Percentiles rank a stretch among this genome's conserved stretches.
phyloP scores from a whole-genome alignment of 2,797 vertebrate genomes.

The Brachyrhaphis roseni region DNA sequence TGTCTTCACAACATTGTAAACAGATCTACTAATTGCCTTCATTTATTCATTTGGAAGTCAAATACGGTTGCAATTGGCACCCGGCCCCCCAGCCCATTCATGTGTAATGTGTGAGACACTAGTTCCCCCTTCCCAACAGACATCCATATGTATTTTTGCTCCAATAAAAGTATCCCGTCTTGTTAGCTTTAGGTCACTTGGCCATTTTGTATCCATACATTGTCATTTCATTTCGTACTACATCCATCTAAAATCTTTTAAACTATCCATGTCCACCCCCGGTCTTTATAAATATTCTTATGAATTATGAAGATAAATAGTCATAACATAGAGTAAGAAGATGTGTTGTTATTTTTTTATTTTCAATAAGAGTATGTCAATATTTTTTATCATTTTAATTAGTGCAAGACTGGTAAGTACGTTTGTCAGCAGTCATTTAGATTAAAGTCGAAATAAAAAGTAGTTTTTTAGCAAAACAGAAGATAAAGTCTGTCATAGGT shows the following conservation, averaged over 20 bases:
- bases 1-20: slow-evolving; percentile 78
- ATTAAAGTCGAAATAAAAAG: background rate
- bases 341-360: background rate
- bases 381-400: background rate
- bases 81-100: slow-evolving; percentile 72
- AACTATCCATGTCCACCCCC: background rate
- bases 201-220: background rate
- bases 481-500: background rate
- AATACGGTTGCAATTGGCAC: slow-evolving; percentile 72
- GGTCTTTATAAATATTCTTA: background rate
- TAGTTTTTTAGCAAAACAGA: background rate
- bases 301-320: background rate
- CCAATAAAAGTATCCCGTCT: slow-evolving; percentile 39
- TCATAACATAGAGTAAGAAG: background rate
- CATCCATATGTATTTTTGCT: slow-evolving; percentile 32
- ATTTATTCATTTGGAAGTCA: slow-evolving; percentile 83
- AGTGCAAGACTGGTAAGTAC: background rate
- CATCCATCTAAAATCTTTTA: background rate
- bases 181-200: background rate
- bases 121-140: slow-evolving; percentile 31
- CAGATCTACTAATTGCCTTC: slow-evolving; percentile 82
- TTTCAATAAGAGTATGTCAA: background rate
- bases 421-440: background rate
- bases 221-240: background rate
- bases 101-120: slow-evolving; percentile 71